Evolutionary conservation across 2,113 vertebrate species (phyloP).

Genomic region (Erinaceus europaeus): DNA sequence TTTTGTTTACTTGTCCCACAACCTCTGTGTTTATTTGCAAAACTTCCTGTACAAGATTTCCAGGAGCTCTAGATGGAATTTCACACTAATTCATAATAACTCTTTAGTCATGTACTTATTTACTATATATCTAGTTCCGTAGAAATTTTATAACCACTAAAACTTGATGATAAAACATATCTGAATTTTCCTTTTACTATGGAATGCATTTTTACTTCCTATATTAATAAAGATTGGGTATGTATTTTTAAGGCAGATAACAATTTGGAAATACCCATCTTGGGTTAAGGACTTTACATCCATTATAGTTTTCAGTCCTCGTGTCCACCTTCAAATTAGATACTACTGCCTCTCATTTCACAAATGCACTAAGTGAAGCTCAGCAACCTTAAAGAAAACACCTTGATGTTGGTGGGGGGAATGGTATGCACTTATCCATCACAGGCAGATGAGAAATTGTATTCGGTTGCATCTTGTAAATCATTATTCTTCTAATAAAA

Average conservation of each 20-base stretch:
- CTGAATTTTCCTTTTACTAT: background rate
- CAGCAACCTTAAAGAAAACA: background rate
- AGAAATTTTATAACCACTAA: background rate
- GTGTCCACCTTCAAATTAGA: background rate
- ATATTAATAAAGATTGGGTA: background rate
- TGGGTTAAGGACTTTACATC: background rate
- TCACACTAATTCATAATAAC: background rate
- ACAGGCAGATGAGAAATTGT: too few species aligned
- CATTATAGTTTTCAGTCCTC: background rate
- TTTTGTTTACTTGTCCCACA: background rate
- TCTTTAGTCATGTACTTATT: background rate
- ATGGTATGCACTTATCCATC: too few species aligned
- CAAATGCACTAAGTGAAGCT: background rate
- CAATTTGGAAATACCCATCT: background rate
- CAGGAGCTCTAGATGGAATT: background rate
- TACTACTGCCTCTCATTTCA: background rate
- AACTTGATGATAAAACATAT: background rate
- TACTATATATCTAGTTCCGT: background rate
- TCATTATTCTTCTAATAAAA: too few species aligned
- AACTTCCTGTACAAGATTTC: background rate
- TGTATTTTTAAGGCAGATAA: conserved; percentile 1
- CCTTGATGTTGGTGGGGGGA: background rate
- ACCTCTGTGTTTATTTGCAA: conserved; percentile 1
- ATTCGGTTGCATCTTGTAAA: too few species aligned
- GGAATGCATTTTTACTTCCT: conserved; percentile 18